phyloP scores from a whole-genome alignment of 2,113 vertebrate species.

The Aegithalos caudatus region DNA sequence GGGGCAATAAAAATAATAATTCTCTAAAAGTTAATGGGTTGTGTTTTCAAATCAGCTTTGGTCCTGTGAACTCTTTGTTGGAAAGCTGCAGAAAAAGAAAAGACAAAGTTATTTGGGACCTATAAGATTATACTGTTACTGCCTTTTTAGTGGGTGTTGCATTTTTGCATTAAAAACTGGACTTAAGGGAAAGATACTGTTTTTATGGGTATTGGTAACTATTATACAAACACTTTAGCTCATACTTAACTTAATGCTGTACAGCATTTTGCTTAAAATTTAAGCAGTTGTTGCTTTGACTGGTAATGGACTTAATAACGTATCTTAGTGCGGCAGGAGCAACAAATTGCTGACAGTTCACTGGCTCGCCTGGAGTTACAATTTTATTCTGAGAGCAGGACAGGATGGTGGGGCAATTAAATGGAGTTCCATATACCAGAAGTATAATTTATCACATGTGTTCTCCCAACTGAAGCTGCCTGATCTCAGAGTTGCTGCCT shows the following conservation, averaged over 20 bases:
- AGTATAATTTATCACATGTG: slow-evolving; percentile 10
- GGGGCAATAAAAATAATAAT: not conserved
- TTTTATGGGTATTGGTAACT: not conserved
- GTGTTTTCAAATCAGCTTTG: not conserved
- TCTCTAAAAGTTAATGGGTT: not conserved
- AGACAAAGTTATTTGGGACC: not conserved
- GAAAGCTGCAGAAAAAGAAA: not conserved
- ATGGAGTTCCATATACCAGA: not conserved
- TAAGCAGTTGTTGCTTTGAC: not conserved
- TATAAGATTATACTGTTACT: not conserved
- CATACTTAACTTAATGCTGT: not conserved
- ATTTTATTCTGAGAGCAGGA: not conserved
- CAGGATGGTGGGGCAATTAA: slow-evolving; percentile 8
- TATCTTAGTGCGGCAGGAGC: not conserved
- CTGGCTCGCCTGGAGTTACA: not conserved
- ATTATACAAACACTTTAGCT: not conserved
- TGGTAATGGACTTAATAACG: not conserved
- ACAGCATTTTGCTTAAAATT: not conserved
- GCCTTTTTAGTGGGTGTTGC: not conserved
- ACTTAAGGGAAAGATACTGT: not conserved
- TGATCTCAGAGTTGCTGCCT: not conserved
- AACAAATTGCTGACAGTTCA: not conserved
- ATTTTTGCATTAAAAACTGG: not conserved
- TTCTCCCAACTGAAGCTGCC: not conserved
- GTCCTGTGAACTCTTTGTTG: not conserved